These are phyloP conservation scores for Manis pentadactyla DNA, from an alignment of 2,797 vertebrate genomes.

Conservation along the genomic window DNA sequence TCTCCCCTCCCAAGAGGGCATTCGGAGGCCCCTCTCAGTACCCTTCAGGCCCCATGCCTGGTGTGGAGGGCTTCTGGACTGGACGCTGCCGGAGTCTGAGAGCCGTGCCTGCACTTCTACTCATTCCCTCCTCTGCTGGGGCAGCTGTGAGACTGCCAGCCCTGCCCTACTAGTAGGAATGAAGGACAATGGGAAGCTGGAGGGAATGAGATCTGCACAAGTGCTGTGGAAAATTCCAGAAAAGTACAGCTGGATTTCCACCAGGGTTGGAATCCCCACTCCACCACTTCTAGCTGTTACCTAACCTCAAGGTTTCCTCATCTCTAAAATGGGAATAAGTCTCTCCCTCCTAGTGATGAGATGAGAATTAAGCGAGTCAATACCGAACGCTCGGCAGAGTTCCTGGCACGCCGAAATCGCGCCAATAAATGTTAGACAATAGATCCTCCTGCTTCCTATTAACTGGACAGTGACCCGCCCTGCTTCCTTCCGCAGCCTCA, in stretches of 20 bases:
- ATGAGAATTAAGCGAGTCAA: not conserved
- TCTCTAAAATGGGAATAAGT: slow-evolving; percentile 8
- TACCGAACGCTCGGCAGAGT: not conserved
- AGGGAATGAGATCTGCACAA: not conserved
- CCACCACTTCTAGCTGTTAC: not conserved
- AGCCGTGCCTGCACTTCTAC: not conserved
- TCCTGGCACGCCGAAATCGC: not conserved
- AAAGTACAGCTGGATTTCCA: not conserved
- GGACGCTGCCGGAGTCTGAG: not conserved
- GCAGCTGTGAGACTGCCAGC: no score
- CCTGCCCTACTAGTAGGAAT: not conserved
- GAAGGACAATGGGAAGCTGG: not conserved
- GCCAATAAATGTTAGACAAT: not conserved
- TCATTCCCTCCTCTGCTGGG: not conserved
- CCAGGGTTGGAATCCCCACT: not conserved
- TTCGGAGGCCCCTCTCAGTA: no score
- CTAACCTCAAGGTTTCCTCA: not conserved
- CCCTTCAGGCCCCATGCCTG: not conserved
- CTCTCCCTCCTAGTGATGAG: not conserved
- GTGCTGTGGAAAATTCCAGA: not conserved
- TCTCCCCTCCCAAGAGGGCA: not conserved
- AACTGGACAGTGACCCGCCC: not conserved
- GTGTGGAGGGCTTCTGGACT: not conserved
- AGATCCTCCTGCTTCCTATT: not conserved
- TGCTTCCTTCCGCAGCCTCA: not conserved